Base-by-base conservation (phyloP, 2,113 vertebrate species). In the Notiomystis cincta region DNA sequence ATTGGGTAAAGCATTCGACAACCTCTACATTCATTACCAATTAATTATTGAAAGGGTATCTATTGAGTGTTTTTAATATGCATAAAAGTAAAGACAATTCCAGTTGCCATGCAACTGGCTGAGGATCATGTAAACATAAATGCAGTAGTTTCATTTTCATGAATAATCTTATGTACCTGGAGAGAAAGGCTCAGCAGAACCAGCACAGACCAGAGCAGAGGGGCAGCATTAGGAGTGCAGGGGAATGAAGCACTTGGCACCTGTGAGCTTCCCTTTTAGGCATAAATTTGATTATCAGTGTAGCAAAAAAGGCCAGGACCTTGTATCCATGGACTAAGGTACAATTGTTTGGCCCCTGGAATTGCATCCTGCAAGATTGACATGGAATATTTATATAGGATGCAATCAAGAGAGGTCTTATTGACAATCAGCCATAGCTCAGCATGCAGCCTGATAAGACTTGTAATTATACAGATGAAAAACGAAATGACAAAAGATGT, bases 41-140 rank as follows among this genome's bases (percentile, higher is more conserved):
- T 97, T 94, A 96, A 96, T 96, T 96, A 97, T 87, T 96, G 89
- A 96, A 95, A 87, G 47, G 81, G 17, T 79, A 73, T 91, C 81
- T 93, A 80, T 85, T 42, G 70, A 70, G 35, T 64, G 48, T 9
- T 95, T 77, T 94, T 94, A 94, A 94, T 89, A 95, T 85, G 91
- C 92, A 94, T 80, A 96, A 87, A 91, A 94, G 88, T 95, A 92
- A 96, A 95, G 95, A 89, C 77, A 69, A 87, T 85, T 87, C 73
- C 83, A 95, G 94, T 97, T 96, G 94, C 94, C 95, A 96, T 0
- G 83, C 83, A 95, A 96, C 96, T 93, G 82, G 35, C 81, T 90
- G 45, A 71, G 70, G 70, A 77, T 24, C 87, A 77, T n/a, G 87
- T 85, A 93, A 96, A 92, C 90, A 92, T n/a, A 87, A 93, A 95